Evolutionary conservation across 2,888 invertebrate genomes (phyloP).

Genomic region (Stenotaenia linearis): DNA sequence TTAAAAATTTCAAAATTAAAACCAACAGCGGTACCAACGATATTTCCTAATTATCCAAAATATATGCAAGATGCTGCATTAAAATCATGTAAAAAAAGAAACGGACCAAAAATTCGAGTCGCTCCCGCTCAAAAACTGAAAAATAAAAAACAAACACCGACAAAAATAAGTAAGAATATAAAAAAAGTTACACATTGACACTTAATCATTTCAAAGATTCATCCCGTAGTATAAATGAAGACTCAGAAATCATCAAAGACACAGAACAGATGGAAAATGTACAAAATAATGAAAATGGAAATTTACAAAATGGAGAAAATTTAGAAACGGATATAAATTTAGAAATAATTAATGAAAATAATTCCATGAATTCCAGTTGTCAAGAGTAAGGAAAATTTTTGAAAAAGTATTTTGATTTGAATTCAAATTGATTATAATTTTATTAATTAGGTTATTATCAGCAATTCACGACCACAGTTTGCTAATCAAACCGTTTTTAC

Average conservation of each 20-base stretch:
- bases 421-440: neutral
- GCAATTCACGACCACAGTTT: neutral
- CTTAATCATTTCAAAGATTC: neutral
- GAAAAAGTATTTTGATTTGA: neutral
- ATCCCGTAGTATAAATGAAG: neutral
- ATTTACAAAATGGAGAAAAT: too few species aligned
- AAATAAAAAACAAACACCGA: neutral
- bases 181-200: neutral
- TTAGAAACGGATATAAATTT: neutral
- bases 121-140: neutral
- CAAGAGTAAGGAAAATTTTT: too few species aligned
- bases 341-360: neutral
- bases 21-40: neutral
- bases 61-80: neutral
- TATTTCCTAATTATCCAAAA: neutral
- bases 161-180: neutral
- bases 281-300: too few species aligned
- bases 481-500: neutral
- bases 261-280: neutral
- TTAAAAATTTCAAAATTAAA: conserved; percentile 3
- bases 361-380: neutral
- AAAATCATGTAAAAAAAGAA: neutral
- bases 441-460: neutral
- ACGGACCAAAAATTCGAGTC: neutral
- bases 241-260: neutral